Evolutionary conservation across 2,888 invertebrate genomes (phyloP), one percentile per base, ranked within the genome.

Genomic region (Diloba caeruleocephala): DNA sequence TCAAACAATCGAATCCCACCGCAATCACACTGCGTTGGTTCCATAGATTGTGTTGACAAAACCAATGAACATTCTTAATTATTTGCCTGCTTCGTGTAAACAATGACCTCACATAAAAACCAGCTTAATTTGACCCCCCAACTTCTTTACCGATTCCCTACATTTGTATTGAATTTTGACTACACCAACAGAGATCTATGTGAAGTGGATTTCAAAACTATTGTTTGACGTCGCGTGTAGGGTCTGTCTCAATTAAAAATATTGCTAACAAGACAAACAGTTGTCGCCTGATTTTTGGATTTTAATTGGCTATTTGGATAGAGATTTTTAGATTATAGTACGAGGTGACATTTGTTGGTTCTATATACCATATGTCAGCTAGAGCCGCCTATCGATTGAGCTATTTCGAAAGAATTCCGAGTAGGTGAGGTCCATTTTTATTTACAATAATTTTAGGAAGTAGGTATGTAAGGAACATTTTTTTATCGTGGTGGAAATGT

Each of bases 11-110:
- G 71, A 76, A 72, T 78, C 87, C 85, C 87, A 78, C 74, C 69
- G 72, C 84, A 84, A 86, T 84, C 84, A 81, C 75, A 76, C 78
- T 58, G 68, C 76, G 71, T 63, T 70, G 70, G 70, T 48, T 74
- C 77, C 79, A 79, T 78, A 79, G 76, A 82, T 78, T 85, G 81
- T 90, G 88, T 92, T 92, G 89, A 90, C 92, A 89, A 88, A 90
- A 89, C 90, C 91, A 91, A 87, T 92, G 91, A 91, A 91, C 90
- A 89, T 85, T 91, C 90, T 88, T 92, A 91, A 92, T 93, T 91
- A 93, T 93, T 92, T 92, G 89, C 88, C 81, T 79, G 74, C 84
- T 84, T 85, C 81, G 79, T 64, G 89, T 89, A 90, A 92, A 92
- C 91, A 92, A 86, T 85, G 87, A 89, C 90, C 89, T 83, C 65